Percentiles rank a stretch among this genome's conserved stretches.
phyloP scores from a whole-genome alignment of 2,797 vertebrate genomes.

The Tinamus major region DNA sequence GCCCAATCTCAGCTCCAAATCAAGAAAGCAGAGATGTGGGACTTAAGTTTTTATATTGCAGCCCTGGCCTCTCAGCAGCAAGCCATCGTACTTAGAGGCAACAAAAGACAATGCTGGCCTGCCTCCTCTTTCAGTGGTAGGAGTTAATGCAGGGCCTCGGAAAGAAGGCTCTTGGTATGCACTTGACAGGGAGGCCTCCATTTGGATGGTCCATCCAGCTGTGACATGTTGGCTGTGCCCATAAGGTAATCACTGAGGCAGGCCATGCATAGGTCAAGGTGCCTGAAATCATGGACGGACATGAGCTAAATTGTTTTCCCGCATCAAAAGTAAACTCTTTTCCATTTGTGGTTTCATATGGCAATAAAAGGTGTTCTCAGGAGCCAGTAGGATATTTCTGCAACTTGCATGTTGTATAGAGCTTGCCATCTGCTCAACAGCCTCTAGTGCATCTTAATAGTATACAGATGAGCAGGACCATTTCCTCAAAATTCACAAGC shows the following conservation, averaged over 20 bases:
- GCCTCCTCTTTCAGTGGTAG: neutral
- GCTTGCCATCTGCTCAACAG: neutral
- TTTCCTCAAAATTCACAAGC: neutral
- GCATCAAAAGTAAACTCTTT: neutral
- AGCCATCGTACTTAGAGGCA: no score
- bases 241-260: rapidly evolving
- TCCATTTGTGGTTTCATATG: neutral
- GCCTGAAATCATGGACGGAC: neutral
- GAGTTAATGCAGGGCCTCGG: no score
- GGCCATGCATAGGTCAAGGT: rapidly evolving
- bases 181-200: neutral
- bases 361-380: neutral
- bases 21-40: neutral
- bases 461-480: rapidly evolving
- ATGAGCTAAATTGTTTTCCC: neutral
- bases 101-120: no score
- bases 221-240: neutral
- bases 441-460: neutral
- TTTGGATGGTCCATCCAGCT: rapidly evolving
- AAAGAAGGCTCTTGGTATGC: neutral
- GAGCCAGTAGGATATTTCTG: neutral
- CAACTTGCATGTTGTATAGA: neutral
- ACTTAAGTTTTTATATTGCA: neutral
- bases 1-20: neutral
- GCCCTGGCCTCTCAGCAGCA: no score